Percentiles rank a stretch among this genome's conserved stretches.
These are phyloP conservation scores for Clarias laeviceps DNA, from an alignment of 2,797 vertebrate genomes.

Conservation along the genomic window DNA sequence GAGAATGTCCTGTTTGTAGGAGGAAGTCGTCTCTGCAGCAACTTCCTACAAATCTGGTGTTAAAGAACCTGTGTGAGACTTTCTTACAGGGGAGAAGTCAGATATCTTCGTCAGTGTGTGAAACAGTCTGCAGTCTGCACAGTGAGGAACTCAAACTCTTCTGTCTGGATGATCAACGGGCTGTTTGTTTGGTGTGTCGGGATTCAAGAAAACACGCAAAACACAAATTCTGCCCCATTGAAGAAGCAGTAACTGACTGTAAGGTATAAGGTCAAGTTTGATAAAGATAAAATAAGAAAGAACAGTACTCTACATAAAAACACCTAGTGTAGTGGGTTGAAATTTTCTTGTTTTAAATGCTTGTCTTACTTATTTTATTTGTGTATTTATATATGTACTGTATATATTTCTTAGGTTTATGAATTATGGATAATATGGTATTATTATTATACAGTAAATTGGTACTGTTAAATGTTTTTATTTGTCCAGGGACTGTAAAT, in stretches of 20 bases:
- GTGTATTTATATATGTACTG: too few relatives aligned
- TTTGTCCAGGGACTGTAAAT: too few relatives aligned
- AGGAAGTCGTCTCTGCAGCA: background rate
- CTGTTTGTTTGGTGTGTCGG: conserved; percentile 30
- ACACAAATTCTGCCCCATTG: conserved; percentile 6
- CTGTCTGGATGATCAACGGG: conserved; percentile 28
- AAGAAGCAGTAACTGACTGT: conserved; percentile 9
- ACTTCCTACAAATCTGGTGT: background rate
- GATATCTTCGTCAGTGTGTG: conserved; percentile 3
- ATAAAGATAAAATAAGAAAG: too few relatives aligned
- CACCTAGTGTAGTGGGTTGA: too few relatives aligned
- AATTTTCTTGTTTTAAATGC: too few relatives aligned
- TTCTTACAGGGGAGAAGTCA: background rate
- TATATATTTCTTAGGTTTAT: too few relatives aligned
- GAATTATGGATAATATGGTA: too few relatives aligned
- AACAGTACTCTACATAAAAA: too few relatives aligned
- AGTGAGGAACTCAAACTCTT: conserved; percentile 16
- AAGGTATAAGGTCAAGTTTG: background rate
- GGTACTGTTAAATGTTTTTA: too few relatives aligned
- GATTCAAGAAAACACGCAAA: background rate
- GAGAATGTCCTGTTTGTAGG: conserved; percentile 35
- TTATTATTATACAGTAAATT: too few relatives aligned
- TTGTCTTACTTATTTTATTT: too few relatives aligned
- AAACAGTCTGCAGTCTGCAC: conserved; percentile 19
- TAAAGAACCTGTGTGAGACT: conserved; percentile 22